Base-by-base conservation (phyloP, 2,113 vertebrate genomes). In the Camelus dromedarius region DNA sequence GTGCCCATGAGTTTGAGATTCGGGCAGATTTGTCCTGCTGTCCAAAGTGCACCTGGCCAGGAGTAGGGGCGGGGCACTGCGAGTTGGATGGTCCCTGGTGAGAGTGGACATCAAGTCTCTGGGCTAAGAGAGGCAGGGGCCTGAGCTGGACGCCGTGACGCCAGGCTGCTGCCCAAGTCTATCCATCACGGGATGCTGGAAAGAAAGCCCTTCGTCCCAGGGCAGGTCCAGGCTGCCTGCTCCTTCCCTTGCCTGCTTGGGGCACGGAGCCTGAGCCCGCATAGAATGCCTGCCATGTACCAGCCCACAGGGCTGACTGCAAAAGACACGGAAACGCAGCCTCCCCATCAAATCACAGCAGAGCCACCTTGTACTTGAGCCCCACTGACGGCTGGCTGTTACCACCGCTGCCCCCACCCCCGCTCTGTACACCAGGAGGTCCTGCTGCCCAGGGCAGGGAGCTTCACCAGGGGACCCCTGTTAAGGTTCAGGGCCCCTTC, bases 121-220 rank as follows among this genome's bases (percentile, higher is more conserved):
- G 19, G 38, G 28, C 79, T 70, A 50, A 2, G 52, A 54, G 62
- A 50, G 8, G 15, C 50, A 24, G 18, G 20, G 16, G 24, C 20
- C 28, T 1, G 12, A 48, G 20, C 38, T 2, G 2, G 72, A 19
- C 0, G 19, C 1, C 2, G 32, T 0, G 20, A 22, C 8, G 6
- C 32, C 52, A 2, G 5, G 28, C 54, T 8, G 7, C 24, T n/a
- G 12, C 69, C 56, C 26, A 26, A 18, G 58, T 30, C 66, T 8
- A n/a, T 10, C 32, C 46, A 38, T 86, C 13, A 0, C 6, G 10
- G 60, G 42, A 52, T 20, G 14, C 67, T 62, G 16, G 82, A 15
- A 19, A 42, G n/a, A 56, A n/a, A 82, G 48, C 8, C 56, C 58
- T 28, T 38, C 19, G 2, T 9, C 38, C 54, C 32, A 16, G 5